Evolutionary conservation across 2,113 vertebrate species (phyloP), one percentile per base, ranked within the genome.

Genomic region (Gallinago media): DNA sequence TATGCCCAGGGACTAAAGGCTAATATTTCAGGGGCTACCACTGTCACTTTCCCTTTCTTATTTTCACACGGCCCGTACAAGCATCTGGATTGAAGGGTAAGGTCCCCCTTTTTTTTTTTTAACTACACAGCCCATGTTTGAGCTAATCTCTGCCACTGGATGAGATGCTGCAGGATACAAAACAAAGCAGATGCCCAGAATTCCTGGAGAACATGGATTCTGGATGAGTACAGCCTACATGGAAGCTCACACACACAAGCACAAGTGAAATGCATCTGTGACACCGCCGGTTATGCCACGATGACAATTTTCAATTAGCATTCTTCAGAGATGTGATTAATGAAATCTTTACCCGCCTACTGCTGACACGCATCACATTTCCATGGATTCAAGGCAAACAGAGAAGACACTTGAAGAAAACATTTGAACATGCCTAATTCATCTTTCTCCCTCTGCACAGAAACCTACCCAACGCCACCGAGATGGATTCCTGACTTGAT

Each of bases 381-480:
- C 81, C 81, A 89, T 44, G 66, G 92, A 91, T 84, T 85, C 95
- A 72, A 94, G 44, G 73, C 81, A 95, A 94, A 89, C 84, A 87
- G 80, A 88, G 32, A 87, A 94, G 89, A 81, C 59, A 11, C 56
- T 89, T 92, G 32, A 71, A 67, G 68, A 67, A 93, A 93, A 91
- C 77, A 93, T 71, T 2, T 50, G 38, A 96, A 87, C 0, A 1
- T 21, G 34, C 1, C 0, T 50, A 78, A 91, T 59, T 78, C 27
- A 34, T 87, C 72, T 67, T 73, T 89, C 77, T 85, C 47, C 56
- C 61, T 87, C 77, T 34, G 59, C 50, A 72, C 11, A 89, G 61
- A 91, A 92, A 81, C 4, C 14, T 36, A 73, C 65, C 15, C 65
- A 77, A 50, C 0, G 1, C 75, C 65, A 65, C 55, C 0, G 0